Percentiles rank a stretch among this genome's conserved stretches.
phyloP scores from a whole-genome alignment of 2,888 invertebrate species.

The Drosophila borborema region DNA sequence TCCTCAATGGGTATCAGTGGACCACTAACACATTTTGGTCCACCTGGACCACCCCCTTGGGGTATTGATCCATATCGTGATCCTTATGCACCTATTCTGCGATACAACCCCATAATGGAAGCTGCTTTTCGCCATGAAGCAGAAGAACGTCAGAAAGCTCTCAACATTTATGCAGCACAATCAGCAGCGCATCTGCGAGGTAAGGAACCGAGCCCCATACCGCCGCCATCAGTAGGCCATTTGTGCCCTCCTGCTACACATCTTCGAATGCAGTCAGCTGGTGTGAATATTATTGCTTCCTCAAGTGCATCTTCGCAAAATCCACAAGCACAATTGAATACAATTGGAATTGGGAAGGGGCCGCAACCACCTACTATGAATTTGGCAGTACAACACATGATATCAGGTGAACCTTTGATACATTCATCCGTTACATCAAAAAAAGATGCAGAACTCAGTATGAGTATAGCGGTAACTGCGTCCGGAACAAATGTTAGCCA shows the following conservation, averaged over 20 bases:
- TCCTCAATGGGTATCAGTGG: slow-evolving; percentile 85
- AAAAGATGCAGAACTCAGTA: slow-evolving; percentile 65
- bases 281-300: slow-evolving; percentile 30
- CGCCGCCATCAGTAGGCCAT: slow-evolving; percentile 80
- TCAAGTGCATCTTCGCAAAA: slow-evolving; percentile 33
- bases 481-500: slow-evolving; percentile 49
- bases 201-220: slow-evolving; percentile 85
- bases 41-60: slow-evolving; percentile 87
- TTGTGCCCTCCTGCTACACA: slow-evolving; percentile 80
- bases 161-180: slow-evolving; percentile 89
- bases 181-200: slow-evolving; percentile 84
- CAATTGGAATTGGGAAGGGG: slow-evolving; percentile 48
- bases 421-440: slow-evolving; percentile 64
- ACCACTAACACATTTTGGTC: slow-evolving; percentile 87
- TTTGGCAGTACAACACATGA: slow-evolving; percentile 78
- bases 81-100: slow-evolving; percentile 88
- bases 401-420: slow-evolving; percentile 72
- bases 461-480: slow-evolving; percentile 56
- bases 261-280: slow-evolving; percentile 81
- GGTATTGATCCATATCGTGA: slow-evolving; percentile 88
- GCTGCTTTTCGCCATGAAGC: slow-evolving; percentile 92
- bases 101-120: slow-evolving; percentile 92
- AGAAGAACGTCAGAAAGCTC: slow-evolving; percentile 91
- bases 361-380: slow-evolving; percentile 40
- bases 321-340: slow-evolving; percentile 40